Evolutionary conservation across 2,797 vertebrate species (phyloP).

Genomic region (Galago senegalensis): DNA sequence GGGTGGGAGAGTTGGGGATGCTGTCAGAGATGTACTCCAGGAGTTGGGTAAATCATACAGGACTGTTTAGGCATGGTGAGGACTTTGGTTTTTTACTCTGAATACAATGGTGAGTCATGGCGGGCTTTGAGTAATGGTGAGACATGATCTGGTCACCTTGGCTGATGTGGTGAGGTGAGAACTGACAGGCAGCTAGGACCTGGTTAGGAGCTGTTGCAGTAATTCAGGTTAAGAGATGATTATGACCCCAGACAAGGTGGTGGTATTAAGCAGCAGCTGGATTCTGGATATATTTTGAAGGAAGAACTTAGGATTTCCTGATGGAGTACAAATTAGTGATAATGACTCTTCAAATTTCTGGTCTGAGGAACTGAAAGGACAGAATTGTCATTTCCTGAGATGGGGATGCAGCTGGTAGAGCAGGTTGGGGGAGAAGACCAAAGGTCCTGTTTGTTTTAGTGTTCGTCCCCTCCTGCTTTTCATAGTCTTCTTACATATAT

Average conservation of each 20-base stretch:
- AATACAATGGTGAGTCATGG: background rate
- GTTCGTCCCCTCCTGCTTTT: background rate
- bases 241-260: background rate
- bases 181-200: background rate
- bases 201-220: background rate
- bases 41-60: background rate
- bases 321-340: background rate
- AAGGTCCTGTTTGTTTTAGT: background rate
- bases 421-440: background rate
- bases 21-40: background rate
- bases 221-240: background rate
- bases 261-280: background rate
- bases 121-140: background rate
- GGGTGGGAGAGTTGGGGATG: background rate
- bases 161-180: conserved; percentile 37
- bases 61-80: background rate
- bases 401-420: background rate
- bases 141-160: background rate
- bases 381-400: background rate
- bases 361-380: conserved; percentile 17
- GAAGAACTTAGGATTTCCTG: conserved; percentile 21
- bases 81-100: background rate
- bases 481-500: background rate
- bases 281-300: conserved; percentile 15
- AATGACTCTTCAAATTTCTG: conserved; percentile 37